Evolutionary conservation across 2,797 vertebrate genomes (phyloP).

Genomic region (Taenioides sp.): DNA sequence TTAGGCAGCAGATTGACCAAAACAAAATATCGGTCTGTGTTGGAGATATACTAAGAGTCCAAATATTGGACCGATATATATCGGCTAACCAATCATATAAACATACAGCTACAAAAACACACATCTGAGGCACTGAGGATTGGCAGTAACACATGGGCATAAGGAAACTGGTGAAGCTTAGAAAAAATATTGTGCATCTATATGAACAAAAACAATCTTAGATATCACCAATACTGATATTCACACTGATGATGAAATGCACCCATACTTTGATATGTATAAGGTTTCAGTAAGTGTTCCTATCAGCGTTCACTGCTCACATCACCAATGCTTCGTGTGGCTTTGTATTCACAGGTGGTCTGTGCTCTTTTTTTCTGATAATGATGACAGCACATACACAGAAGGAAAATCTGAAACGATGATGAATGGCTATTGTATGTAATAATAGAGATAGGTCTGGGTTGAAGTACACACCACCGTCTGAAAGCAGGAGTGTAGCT

Average conservation of each 20-base stretch:
- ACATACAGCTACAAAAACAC: too few relatives aligned
- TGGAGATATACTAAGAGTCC: too few relatives aligned
- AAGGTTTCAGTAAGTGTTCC: constrained; percentile 33
- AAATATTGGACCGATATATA: too few relatives aligned
- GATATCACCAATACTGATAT: background rate
- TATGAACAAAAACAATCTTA: background rate
- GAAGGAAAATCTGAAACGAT: constrained; percentile 3
- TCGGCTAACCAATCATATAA: too few relatives aligned
- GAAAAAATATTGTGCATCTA: background rate
- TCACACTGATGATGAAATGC: background rate
- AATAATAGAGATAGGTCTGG: background rate
- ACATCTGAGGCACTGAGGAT: background rate
- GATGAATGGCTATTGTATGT: constrained; percentile 16
- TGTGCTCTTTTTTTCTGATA: constrained; percentile 37
- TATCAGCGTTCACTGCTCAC: constrained; percentile 29
- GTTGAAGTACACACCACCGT: constrained; percentile 79
- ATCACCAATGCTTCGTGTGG: constrained; percentile 21
- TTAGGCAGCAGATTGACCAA: too few relatives aligned
- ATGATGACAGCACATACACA: constrained; percentile 7
- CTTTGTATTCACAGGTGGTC: constrained; percentile 44
- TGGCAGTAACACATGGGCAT: background rate
- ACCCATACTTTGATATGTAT: constrained; percentile 23
- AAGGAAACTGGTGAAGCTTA: too few relatives aligned
- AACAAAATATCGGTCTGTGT: too few relatives aligned
- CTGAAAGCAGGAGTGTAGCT: constrained; percentile 98